A percentile compares a stretch with the other conserved stretches of the same genome.
These are phyloP conservation scores for Galeopsomyia nigrocyanea DNA, from an alignment of 2,888 invertebrate genomes.

Conservation along the genomic window DNA sequence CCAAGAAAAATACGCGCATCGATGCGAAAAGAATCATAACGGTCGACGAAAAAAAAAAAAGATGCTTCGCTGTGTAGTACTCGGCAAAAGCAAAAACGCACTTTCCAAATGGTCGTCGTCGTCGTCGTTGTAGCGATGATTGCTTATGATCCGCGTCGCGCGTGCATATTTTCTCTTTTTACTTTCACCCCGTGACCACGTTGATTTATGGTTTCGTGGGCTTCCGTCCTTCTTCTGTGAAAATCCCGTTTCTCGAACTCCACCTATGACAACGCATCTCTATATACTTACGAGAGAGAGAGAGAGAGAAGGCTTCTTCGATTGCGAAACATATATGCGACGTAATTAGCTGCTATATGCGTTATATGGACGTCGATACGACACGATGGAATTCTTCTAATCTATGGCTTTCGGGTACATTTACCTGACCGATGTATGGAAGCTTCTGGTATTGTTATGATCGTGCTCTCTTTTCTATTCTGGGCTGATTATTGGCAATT, in stretches of 20 bases:
- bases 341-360: constrained; percentile 12
- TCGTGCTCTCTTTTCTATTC: no score
- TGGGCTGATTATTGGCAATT: no score
- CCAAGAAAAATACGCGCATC: no score
- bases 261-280: constrained; percentile 7
- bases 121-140: constrained; percentile 48
- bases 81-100: constrained; percentile 47
- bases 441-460: no score
- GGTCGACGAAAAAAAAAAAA: constrained; percentile 1
- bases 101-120: constrained; percentile 50
- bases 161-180: constrained; percentile 53
- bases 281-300: constrained; percentile 6
- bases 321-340: constrained; percentile 25
- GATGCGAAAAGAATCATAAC: neutral
- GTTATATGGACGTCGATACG: neutral
- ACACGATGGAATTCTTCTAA: neutral
- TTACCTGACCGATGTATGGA: neutral
- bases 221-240: constrained; percentile 45
- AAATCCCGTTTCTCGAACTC: constrained; percentile 40
- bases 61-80: no score
- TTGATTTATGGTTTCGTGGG: constrained; percentile 44
- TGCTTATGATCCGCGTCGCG: constrained; percentile 50
- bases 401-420: neutral
- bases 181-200: constrained; percentile 51
- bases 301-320: neutral